phyloP scores from a whole-genome alignment of 2,113 vertebrate species.

The Tursiops truncatus region DNA sequence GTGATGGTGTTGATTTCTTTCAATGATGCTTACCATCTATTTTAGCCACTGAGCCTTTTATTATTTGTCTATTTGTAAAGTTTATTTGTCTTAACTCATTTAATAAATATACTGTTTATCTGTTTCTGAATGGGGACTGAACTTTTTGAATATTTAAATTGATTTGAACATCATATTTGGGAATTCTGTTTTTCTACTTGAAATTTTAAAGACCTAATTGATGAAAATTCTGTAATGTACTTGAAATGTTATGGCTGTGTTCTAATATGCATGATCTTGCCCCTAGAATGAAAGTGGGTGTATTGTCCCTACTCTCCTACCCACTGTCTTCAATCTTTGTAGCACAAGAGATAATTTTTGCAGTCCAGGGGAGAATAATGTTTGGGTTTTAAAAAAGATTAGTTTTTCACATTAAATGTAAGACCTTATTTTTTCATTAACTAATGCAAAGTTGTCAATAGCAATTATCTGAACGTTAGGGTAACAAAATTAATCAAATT shows the following conservation, averaged over 20 bases:
- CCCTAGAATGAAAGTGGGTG: background rate
- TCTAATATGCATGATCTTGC: conserved; percentile 12
- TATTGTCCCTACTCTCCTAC: background rate
- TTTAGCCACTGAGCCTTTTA: conserved; percentile 81
- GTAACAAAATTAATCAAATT: conserved; percentile 21
- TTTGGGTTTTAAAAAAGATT: conserved; percentile 23
- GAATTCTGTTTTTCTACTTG: conserved; percentile 63
- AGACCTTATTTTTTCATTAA: conserved; percentile 31
- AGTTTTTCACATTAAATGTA: conserved; percentile 32
- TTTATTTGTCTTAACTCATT: conserved; percentile 82
- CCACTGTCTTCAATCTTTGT: background rate
- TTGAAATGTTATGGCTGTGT: conserved; percentile 45
- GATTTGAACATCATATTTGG: conserved; percentile 69
- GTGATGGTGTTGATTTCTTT: conserved; percentile 77
- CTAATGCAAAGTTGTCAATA: background rate
- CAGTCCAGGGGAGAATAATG: background rate
- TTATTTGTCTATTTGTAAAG: conserved; percentile 82
- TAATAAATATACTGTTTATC: conserved; percentile 88
- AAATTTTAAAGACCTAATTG: conserved; percentile 53
- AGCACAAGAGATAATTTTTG: background rate
- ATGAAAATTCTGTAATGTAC: conserved; percentile 46
- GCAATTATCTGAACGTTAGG: conserved; percentile 34
- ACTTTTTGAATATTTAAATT: conserved; percentile 83
- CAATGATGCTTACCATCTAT: conserved; percentile 77
- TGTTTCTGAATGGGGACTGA: conserved; percentile 88